These are phyloP conservation scores for Spinibarbus caldwelli DNA, from an alignment of 2,797 vertebrate species.

Conservation along the genomic window DNA sequence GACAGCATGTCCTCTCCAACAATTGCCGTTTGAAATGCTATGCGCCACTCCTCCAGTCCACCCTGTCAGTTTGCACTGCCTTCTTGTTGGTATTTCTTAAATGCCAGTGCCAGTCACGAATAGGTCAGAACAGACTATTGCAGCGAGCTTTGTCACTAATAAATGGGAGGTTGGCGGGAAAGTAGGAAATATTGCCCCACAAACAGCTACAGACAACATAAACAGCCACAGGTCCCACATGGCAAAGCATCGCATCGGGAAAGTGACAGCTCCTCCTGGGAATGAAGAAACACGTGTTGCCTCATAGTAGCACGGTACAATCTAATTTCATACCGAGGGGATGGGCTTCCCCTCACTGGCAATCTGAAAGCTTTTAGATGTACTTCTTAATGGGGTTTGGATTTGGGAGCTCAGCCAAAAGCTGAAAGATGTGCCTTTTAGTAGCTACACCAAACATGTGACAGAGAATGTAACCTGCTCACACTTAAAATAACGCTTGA, in stretches of 20 bases:
- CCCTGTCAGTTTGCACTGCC: slow-evolving; percentile 58
- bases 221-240: slow-evolving; percentile 71
- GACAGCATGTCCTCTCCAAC: slow-evolving; percentile 69
- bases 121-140: slow-evolving; percentile 81
- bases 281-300: slow-evolving; percentile 78
- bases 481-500: background rate
- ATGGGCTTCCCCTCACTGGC: slow-evolving; percentile 48
- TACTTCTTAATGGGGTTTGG: slow-evolving; percentile 55
- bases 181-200: slow-evolving; percentile 67
- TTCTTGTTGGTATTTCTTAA: slow-evolving; percentile 79
- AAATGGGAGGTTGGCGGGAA: slow-evolving; percentile 75
- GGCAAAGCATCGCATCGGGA: slow-evolving; percentile 58
- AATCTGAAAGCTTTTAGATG: slow-evolving; percentile 58
- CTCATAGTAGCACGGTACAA: slow-evolving; percentile 46
- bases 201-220: slow-evolving; percentile 66
- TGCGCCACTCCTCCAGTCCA: slow-evolving; percentile 47
- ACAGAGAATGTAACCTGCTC: slow-evolving; percentile 16
- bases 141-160: slow-evolving; percentile 79
- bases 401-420: slow-evolving; percentile 55
- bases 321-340: slow-evolving; percentile 55
- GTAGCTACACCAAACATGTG: slow-evolving; percentile 44
- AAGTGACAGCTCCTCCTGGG: slow-evolving; percentile 77
- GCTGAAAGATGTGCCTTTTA: slow-evolving; percentile 26
- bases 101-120: slow-evolving; percentile 79
- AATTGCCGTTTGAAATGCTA: slow-evolving; percentile 61